A percentile compares a stretch with the other conserved stretches of the same genome.
These are phyloP conservation scores for Cheilosia pagana DNA, from an alignment of 2,888 invertebrate species.

Conservation along the genomic window DNA sequence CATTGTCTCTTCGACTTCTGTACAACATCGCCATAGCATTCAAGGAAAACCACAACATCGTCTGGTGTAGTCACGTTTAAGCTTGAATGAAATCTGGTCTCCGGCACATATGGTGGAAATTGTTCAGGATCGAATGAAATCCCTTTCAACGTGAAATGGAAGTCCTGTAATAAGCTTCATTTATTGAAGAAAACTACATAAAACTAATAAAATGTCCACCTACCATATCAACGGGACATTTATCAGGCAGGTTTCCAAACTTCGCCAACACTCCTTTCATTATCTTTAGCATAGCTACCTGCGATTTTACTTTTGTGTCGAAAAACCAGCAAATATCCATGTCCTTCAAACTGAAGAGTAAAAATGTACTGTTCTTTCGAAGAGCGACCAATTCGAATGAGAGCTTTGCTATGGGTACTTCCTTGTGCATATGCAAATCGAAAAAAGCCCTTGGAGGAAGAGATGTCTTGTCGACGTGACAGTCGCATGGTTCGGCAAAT, in stretches of 20 bases:
- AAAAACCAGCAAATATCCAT: background rate
- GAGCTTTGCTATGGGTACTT: too few species aligned
- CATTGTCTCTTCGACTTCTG: background rate
- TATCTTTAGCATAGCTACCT: background rate
- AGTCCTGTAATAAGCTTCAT: background rate
- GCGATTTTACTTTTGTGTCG: background rate
- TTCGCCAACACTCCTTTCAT: background rate
- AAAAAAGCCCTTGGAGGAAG: too few species aligned
- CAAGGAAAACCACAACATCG: background rate
- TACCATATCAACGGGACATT: background rate
- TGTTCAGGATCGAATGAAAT: background rate
- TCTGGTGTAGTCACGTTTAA: background rate
- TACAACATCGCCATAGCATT: background rate
- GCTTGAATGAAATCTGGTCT: background rate
- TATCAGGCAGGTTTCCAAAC: background rate
- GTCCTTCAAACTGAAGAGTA: background rate
- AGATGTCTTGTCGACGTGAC: too few species aligned
- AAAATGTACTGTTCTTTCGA: background rate
- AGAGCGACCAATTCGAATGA: too few species aligned
- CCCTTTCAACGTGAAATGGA: background rate
- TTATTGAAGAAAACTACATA: background rate
- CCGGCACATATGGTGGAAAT: slow-evolving; percentile 2
- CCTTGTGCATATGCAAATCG: too few species aligned
- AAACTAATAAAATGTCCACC: background rate
- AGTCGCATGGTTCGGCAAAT: too few species aligned